Conservation (phyloP, 2,797 vertebrate species). For the Tapirus indicus region DNA sequence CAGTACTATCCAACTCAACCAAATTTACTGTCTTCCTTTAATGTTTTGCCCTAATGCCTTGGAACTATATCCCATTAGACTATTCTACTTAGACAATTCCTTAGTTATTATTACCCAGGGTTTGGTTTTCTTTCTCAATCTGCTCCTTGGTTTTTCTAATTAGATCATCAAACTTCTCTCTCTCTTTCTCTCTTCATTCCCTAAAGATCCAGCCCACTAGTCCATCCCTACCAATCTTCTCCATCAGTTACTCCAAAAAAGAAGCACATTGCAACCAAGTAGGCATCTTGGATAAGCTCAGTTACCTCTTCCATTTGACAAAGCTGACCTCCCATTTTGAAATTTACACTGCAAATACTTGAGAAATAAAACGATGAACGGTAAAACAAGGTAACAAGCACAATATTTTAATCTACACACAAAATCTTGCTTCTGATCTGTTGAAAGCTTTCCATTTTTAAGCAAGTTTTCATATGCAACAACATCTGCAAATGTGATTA, state of each 20-base stretch:
- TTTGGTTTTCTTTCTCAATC: neutral
- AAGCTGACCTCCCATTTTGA: neutral
- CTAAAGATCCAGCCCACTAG: neutral
- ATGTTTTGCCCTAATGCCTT: neutral
- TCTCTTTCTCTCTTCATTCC: neutral
- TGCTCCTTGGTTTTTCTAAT: neutral
- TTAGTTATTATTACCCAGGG: neutral
- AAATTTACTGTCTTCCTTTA: neutral
- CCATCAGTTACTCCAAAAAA: neutral
- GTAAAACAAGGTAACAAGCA: neutral
- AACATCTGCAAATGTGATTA: neutral
- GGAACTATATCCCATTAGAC: neutral
- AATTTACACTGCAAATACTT: neutral
- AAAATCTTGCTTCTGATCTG: neutral
- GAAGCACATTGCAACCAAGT: neutral
- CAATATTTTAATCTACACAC: neutral
- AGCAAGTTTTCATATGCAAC: neutral
- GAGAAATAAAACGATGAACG: neutral
- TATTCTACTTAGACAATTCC: neutral
- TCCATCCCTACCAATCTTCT: neutral
- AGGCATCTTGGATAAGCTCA: neutral
- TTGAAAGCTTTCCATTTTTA: neutral
- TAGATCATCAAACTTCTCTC: neutral
- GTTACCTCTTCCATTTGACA: neutral
- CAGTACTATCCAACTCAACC: neutral